Percentiles rank a stretch among this genome's conserved stretches.
These are phyloP conservation scores for Erpornis zantholeuca DNA, from an alignment of 2,113 vertebrate species.

Conservation along the genomic window DNA sequence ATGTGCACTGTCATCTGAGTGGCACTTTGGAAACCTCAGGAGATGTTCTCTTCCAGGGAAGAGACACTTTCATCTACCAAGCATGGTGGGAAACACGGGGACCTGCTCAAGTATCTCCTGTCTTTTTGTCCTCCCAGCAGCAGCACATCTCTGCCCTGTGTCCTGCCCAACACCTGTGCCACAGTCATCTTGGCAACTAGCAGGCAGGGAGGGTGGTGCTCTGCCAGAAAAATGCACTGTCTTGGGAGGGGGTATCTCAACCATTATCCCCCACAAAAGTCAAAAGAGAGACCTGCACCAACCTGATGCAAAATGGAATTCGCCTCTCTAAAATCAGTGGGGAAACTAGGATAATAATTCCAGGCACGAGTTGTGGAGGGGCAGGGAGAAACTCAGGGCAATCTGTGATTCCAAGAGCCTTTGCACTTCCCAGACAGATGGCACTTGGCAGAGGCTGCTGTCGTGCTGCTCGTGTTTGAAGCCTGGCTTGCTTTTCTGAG, in stretches of 20 bases:
- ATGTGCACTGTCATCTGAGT: background rate
- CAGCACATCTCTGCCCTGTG: background rate
- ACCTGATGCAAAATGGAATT: background rate
- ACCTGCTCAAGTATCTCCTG: background rate
- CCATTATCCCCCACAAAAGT: background rate
- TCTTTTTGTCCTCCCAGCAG: background rate
- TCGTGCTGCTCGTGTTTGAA: accelerated
- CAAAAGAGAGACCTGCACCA: background rate
- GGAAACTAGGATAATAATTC: background rate
- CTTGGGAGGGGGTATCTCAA: background rate
- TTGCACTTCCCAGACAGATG: background rate
- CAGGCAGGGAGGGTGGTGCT: accelerated
- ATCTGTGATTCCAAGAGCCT: background rate
- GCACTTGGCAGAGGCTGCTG: background rate
- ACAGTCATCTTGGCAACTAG: background rate
- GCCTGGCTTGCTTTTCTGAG: background rate
- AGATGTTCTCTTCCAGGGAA: background rate
- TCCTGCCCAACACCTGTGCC: background rate
- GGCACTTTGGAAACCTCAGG: background rate
- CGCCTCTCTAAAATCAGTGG: background rate
- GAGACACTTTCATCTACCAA: background rate
- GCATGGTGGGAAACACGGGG: accelerated
- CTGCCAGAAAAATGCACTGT: background rate
- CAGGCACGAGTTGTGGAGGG: background rate
- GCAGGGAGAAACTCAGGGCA: background rate